Evolutionary conservation across 2,888 invertebrate genomes (phyloP), one percentile per base, ranked within the genome.

Genomic region (Acronicta alni): DNA sequence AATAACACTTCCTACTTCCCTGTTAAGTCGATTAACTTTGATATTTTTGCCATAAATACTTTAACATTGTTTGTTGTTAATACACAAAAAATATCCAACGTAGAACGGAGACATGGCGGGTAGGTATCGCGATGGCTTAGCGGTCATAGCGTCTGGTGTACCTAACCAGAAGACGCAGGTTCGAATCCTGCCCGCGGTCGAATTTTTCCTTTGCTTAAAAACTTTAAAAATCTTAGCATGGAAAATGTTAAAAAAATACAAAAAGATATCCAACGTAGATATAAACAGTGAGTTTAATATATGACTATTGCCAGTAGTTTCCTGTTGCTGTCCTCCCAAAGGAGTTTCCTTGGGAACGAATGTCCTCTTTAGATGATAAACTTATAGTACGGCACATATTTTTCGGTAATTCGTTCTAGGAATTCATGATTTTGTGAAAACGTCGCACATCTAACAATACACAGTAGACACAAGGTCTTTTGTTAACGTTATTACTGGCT

Each of bases 351-450:
- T 48, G 26, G 52, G 23, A 67, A 61, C 57, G 52, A 37, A 61
- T 57, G 32, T 23, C 37, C 57, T 32, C 32, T 52, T 67, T 16
- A 26, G 32, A 67, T 58, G 54, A 61, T 67, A 59, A 52, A 60
- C 52, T 60, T 53, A 55, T 57, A 55, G 54, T 41, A 57, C 44
- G 54, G 45, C 60, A 59, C 47, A 66, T 42, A 66, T 48, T 54
- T 63, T 53, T 71, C 26, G 37, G 17, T 7, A n/a, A 8, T 20
- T 57, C 23, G 42, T 41, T 43, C 17, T 32, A 44, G n/a, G 32
- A 32, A 38, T 26, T 46, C 20, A 49, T 46, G 51, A 55, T 51
- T 56, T 44, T 32, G 47, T 32, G 45, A 37, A 56, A 53, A 62
- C 42, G 15, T 39, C 26, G 26, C 26, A 26, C 0, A 26, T 10